Evolutionary conservation across 2,113 vertebrate species (phyloP), one percentile per base, ranked within the genome.

Genomic region (Megaceryle maxima): DNA sequence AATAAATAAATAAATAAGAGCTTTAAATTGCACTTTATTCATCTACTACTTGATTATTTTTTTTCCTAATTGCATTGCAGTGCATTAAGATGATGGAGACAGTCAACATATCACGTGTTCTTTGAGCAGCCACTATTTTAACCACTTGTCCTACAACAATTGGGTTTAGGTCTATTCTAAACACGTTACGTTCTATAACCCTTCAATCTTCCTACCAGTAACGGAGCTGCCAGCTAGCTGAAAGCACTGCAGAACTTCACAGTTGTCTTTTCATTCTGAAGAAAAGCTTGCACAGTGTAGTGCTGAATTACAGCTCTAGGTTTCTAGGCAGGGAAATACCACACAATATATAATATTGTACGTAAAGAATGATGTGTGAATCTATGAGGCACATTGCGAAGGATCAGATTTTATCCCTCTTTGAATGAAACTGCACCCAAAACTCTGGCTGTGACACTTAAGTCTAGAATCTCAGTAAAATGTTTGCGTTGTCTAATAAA

Each of bases 221-320:
- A 53, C 29, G 48, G 41, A 11, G 43, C 69, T 90, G 76, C 51
- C 88, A 95, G 24, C 26, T 19, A 90, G 66, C 22, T 95, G 74
- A 88, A 96, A 94, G 77, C 51, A 15, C 20, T 15, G 35, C 77
- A 68, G 72, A 94, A 87, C 35, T 72, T 83, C 69, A 75, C 80
- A 95, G 91, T 76, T 91, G 67, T 62, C 82, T 85, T 94, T 95
- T 89, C 92, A 70, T 95, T 83, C 41, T 66, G 44, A 92, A 91
- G 31, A 93, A 94, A 91, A 95, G 64, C 75, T 76, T 87, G 26
- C 41, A 72, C 43, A 87, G 8, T 18, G 29, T 20, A 43, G 20
- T 60, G 87, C 16, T 64, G 44, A 85, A 79, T 75, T 41, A 72
- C 39, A 37, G 82, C 28, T 69, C 50, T 50, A 88, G 33, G 29